A percentile compares a stretch with the other conserved stretches of the same genome.
These are phyloP conservation scores for Drosophila santomea DNA, from an alignment of 1,140 invertebrate species.

Conservation along the genomic window DNA sequence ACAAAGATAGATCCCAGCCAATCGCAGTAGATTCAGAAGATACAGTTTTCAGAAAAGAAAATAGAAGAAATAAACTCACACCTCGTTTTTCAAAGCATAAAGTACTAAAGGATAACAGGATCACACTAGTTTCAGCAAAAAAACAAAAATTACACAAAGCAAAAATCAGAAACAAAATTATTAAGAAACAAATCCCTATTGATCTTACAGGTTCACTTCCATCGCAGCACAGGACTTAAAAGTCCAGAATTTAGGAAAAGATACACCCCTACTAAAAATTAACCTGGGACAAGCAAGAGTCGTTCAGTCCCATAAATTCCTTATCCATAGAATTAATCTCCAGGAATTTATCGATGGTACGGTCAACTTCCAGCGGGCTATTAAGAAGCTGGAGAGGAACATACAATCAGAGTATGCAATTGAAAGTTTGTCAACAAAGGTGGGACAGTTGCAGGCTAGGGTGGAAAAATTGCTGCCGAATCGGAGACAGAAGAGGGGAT, in stretches of 20 bases:
- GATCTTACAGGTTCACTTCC: too few species aligned
- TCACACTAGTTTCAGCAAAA: background rate
- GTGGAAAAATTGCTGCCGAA: too few species aligned
- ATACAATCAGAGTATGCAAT: too few species aligned
- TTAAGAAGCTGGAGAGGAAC: too few species aligned
- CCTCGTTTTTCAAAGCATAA: slow-evolving; percentile 11
- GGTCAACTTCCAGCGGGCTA: too few species aligned
- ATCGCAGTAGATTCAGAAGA: background rate
- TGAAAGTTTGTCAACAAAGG: too few species aligned
- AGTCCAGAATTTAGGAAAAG: slow-evolving; percentile 2
- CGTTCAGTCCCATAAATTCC: slow-evolving; percentile 1
- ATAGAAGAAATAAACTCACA: slow-evolving; percentile 14
- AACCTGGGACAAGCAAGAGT: background rate
- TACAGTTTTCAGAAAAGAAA: background rate
- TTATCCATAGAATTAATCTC: background rate
- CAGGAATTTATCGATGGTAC: background rate
- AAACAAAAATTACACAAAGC: slow-evolving; percentile 5
- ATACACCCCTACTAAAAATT: slow-evolving; percentile 1
- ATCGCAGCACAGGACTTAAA: slow-evolving; percentile 1
- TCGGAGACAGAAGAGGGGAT: too few species aligned
- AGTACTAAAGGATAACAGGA: background rate
- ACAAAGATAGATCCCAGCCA: background rate
- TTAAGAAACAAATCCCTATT: too few species aligned
- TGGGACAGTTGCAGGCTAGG: too few species aligned
- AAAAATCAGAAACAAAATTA: background rate